Evolutionary conservation across 2,888 invertebrate genomes (phyloP).

Genomic region (Ophion slaviceki): DNA sequence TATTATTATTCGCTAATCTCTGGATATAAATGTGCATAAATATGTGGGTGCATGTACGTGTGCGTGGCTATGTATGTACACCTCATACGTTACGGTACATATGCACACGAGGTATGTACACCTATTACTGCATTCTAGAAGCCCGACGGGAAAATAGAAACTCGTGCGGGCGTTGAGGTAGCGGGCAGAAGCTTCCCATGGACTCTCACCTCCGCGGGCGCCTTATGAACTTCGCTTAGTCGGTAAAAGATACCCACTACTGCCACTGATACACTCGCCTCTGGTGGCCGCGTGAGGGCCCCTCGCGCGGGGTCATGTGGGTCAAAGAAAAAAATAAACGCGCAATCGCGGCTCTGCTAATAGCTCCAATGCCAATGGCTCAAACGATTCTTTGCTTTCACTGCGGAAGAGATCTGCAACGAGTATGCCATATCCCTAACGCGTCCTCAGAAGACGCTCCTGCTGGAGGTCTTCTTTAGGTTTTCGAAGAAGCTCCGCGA

Average conservation of each 20-base stretch:
- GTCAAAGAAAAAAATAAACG: conserved; percentile 52
- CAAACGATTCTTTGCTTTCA: conserved; percentile 52
- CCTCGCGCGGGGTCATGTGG: conserved; percentile 50
- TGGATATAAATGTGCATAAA: not conserved
- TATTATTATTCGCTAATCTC: conserved; percentile 17
- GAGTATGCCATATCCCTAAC: conserved; percentile 16
- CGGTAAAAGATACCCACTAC: conserved; percentile 53
- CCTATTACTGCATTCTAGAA: conserved; percentile 31
- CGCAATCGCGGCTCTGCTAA: conserved; percentile 52
- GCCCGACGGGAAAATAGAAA: conserved; percentile 71
- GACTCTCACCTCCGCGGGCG: conserved; percentile 83
- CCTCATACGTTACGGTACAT: conserved; percentile 33
- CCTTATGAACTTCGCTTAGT: conserved; percentile 77
- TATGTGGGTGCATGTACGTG: not conserved
- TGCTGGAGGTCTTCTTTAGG: not conserved
- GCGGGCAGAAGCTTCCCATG: conserved; percentile 82
- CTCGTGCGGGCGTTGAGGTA: conserved; percentile 75
- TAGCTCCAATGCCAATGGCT: conserved; percentile 64
- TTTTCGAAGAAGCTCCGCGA: not conserved
- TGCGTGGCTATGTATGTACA: not conserved
- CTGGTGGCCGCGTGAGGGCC: conserved; percentile 57
- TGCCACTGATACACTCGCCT: conserved; percentile 65
- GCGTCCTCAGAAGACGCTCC: not conserved
- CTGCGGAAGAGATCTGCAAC: conserved; percentile 44
- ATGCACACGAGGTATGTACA: conserved; percentile 6